Conservation (phyloP, 2,797 vertebrate genomes). For the Anomalospiza imberbis region DNA sequence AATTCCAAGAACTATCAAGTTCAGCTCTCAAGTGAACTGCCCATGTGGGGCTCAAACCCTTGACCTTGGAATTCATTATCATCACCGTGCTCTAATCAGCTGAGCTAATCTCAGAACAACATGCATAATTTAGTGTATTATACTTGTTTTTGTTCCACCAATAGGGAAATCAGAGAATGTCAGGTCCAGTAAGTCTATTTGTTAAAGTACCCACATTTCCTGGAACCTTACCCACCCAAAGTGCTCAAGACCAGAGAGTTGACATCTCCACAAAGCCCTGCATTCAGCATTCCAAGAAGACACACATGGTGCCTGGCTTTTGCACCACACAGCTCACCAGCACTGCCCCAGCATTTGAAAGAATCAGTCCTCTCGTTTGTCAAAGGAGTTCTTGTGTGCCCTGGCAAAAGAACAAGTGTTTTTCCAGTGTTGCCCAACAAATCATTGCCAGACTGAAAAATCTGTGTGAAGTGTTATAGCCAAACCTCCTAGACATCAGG, state of each 20-base stretch:
- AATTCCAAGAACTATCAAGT: background rate
- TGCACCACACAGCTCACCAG: background rate
- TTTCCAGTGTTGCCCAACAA: background rate
- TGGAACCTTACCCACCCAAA: background rate
- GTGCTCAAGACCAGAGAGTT: accelerated
- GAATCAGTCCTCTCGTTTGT: background rate
- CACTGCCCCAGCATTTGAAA: background rate
- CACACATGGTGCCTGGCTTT: background rate
- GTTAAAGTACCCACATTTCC: background rate
- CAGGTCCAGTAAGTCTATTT: background rate
- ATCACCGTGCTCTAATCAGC: background rate
- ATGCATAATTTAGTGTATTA: background rate
- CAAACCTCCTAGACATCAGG: background rate
- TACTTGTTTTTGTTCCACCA: background rate
- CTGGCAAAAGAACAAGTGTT: accelerated
- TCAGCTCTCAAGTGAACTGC: background rate
- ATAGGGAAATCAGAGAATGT: background rate
- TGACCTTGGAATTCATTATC: background rate
- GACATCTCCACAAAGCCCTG: background rate
- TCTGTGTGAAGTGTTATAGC: background rate
- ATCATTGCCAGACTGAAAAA: background rate
- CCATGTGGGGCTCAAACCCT: too few relatives aligned
- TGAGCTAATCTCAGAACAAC: background rate
- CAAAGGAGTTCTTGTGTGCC: background rate
- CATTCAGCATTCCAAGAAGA: background rate